Evolutionary conservation across 2,888 invertebrate genomes (phyloP).

Genomic region (Leucophora obtusa): DNA sequence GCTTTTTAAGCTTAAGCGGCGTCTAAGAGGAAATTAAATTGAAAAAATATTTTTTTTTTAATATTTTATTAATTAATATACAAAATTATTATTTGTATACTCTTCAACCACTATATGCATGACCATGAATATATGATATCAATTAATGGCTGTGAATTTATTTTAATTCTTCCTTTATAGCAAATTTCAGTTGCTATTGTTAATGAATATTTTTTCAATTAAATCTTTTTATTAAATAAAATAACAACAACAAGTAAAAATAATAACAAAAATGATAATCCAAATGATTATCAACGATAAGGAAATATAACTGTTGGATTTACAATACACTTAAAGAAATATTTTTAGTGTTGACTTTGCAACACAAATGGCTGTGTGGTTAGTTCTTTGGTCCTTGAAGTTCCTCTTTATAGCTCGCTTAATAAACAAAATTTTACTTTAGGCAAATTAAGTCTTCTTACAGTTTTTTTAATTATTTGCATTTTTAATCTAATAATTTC

Average conservation of each 20-base stretch:
- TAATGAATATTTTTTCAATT: constrained; percentile 20
- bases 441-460: no score
- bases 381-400: no score
- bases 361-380: no score
- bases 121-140: constrained; percentile 7
- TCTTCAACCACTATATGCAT: not conserved
- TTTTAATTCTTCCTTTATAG: constrained; percentile 25
- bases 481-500: no score
- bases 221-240: constrained; percentile 13
- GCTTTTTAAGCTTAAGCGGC: constrained; percentile 13
- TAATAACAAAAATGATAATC: not conserved
- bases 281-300: not conserved
- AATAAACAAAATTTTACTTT: no score
- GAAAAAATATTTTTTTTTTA: constrained; percentile 42
- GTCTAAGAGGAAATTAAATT: constrained; percentile 24
- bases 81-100: constrained; percentile 35
- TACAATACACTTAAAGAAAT: no score
- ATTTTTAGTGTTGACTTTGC: no score
- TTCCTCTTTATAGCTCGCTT: no score
- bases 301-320: not conserved
- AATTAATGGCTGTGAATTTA: constrained; percentile 19
- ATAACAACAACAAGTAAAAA: constrained; percentile 8
- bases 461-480: no score
- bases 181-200: constrained; percentile 30
- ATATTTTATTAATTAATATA: constrained; percentile 31